These are phyloP conservation scores for Calypte anna DNA, from an alignment of 2,113 vertebrate species.

Conservation along the genomic window DNA sequence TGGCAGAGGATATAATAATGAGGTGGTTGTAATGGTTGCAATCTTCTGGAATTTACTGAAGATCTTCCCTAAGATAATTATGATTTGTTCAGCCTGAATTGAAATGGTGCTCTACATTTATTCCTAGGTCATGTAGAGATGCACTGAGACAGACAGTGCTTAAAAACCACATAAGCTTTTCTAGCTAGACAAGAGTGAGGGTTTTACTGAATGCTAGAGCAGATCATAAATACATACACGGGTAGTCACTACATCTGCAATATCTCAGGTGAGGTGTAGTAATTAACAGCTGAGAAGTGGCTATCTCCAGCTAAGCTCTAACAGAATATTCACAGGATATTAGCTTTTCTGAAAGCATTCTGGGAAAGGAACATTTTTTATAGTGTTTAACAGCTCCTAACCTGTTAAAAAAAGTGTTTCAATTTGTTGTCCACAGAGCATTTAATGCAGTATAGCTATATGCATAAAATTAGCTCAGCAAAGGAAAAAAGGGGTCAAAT, in stretches of 20 bases:
- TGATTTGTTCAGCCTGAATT: background rate
- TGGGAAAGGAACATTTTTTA: background rate
- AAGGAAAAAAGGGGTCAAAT: background rate
- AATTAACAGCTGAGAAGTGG: background rate
- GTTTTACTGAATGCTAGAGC: background rate
- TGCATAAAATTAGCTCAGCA: background rate
- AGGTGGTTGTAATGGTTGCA: background rate
- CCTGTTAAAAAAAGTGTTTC: background rate
- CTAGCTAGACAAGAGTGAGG: background rate
- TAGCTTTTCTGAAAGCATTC: background rate
- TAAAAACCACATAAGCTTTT: background rate
- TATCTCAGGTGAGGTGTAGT: background rate
- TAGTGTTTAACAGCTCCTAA: background rate
- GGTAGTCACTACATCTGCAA: background rate
- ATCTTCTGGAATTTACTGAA: background rate
- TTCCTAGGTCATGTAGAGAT: background rate
- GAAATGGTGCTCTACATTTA: background rate
- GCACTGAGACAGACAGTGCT: background rate
- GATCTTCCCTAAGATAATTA: background rate
- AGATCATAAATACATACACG: rapidly evolving
- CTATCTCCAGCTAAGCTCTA: background rate
- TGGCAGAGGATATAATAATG: background rate
- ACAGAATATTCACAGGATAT: background rate
- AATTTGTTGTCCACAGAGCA: background rate
- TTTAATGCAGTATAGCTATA: background rate